phyloP scores from a whole-genome alignment of 1,140 invertebrate genomes.

The Sipha flava region DNA sequence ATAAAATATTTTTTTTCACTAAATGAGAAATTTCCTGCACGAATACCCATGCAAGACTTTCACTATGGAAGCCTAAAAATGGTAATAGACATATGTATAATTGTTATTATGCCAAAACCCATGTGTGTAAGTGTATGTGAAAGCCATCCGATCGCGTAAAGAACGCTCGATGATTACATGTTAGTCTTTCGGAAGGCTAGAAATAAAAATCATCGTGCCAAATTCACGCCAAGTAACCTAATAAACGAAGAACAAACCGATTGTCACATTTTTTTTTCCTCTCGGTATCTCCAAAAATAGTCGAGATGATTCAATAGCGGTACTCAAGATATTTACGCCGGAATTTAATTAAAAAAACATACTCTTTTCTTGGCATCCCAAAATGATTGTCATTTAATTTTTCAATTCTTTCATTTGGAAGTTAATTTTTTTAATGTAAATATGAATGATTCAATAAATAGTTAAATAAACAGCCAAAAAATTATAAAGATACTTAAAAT shows the following conservation, averaged over 20 bases:
- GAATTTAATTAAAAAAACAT: slow-evolving; percentile 2
- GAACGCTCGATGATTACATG: slow-evolving; percentile 13
- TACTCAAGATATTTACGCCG: not conserved
- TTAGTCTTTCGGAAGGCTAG: slow-evolving; percentile 10
- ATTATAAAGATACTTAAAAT: not conserved
- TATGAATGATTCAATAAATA: not conserved
- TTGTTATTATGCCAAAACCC: slow-evolving; percentile 24
- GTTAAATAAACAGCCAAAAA: not conserved
- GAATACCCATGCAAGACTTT: not conserved
- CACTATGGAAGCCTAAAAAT: slow-evolving; percentile 9
- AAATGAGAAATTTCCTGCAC: not conserved
- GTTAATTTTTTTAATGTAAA: not conserved
- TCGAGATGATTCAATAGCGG: slow-evolving; percentile 10
- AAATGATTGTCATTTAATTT: not conserved
- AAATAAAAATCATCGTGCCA: slow-evolving; percentile 19
- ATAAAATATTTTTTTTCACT: not conserved
- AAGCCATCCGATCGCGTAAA: slow-evolving; percentile 22
- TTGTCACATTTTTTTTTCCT: slow-evolving; percentile 16
- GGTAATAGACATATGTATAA: slow-evolving; percentile 20
- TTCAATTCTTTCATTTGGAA: not conserved
- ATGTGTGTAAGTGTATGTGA: not conserved
- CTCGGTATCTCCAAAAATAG: slow-evolving; percentile 14
- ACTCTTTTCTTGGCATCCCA: not conserved
- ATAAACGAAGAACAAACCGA: slow-evolving; percentile 22
- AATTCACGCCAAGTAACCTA: slow-evolving; percentile 25